phyloP scores from a whole-genome alignment of 1,140 invertebrate species.

The Oscheius sp. region DNA sequence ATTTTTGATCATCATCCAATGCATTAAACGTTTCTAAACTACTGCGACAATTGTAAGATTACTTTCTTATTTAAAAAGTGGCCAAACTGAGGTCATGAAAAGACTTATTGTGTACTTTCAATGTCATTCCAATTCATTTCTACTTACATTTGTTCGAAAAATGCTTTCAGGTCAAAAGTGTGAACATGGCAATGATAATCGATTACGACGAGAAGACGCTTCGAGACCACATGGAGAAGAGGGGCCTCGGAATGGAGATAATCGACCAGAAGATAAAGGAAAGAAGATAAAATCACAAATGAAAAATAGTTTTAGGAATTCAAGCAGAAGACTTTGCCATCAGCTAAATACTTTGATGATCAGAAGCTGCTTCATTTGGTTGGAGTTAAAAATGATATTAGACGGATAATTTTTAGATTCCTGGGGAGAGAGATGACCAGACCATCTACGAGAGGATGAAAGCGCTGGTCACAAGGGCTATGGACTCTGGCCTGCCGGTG shows the following conservation, averaged over 20 bases:
- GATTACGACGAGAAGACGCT: constrained; percentile 60
- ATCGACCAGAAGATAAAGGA: constrained; percentile 55
- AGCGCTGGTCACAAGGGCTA: constrained; percentile 46
- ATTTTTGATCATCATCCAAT: no score
- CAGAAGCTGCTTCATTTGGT: constrained; percentile 58
- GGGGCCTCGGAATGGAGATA: constrained; percentile 50
- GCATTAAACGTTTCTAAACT: no score
- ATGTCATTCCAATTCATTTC: neutral
- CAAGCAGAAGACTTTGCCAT: constrained; percentile 57
- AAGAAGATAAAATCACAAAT: neutral
- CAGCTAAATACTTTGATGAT: constrained; percentile 60
- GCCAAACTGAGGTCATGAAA: neutral
- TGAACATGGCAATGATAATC: constrained; percentile 60
- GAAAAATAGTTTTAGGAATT: constrained; percentile 41
- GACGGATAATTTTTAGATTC: constrained; percentile 45
- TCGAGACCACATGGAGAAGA: constrained; percentile 52
- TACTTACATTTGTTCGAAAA: neutral
- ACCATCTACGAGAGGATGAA: constrained; percentile 57
- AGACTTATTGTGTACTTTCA: constrained; percentile 2
- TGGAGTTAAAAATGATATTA: neutral
- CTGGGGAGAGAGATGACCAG: constrained; percentile 56
- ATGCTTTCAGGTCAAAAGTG: constrained; percentile 52
- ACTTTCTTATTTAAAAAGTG: no score
- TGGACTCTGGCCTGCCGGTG: constrained; percentile 50
- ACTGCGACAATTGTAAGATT: no score